Conservation (phyloP, 2,113 vertebrate genomes). For the Eretmochelys imbricata region DNA sequence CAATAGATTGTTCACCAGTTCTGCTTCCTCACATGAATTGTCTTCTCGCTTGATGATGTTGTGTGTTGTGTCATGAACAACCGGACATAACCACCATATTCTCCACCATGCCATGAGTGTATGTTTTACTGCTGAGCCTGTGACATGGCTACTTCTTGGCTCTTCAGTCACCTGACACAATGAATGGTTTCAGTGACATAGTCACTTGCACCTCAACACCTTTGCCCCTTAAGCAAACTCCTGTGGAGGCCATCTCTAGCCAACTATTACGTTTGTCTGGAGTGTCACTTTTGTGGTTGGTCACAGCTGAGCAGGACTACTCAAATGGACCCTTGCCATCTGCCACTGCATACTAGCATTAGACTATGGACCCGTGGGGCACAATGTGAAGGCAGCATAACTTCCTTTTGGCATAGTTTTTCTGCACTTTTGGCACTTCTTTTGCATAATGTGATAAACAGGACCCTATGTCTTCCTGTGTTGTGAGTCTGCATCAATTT, state of each 20-base stretch:
- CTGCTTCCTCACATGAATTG: not conserved
- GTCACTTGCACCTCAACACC: not conserved
- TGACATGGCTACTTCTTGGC: not conserved
- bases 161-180: not conserved
- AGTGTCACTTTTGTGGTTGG: not conserved
- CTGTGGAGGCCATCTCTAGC: not conserved
- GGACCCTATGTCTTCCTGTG: not conserved
- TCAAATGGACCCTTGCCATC: accelerated
- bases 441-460: not conserved
- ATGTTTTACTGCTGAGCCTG: not conserved
- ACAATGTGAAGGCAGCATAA: slow-evolving; percentile 6
- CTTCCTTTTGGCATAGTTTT: slow-evolving; percentile 9
- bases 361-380: not conserved
- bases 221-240: not conserved
- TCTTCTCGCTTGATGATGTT: not conserved
- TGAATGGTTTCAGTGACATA: not conserved
- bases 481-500: not conserved
- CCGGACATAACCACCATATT: not conserved
- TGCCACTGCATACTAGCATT: not conserved
- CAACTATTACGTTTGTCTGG: not conserved
- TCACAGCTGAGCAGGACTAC: not conserved
- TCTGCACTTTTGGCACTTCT: not conserved
- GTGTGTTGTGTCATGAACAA: not conserved
- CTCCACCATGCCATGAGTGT: not conserved
- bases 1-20: not conserved